Percentiles rank a stretch among this genome's conserved stretches.
Conservation (phyloP, 2,113 vertebrate genomes). For the Stomatorhinus ivindoensis region DNA sequence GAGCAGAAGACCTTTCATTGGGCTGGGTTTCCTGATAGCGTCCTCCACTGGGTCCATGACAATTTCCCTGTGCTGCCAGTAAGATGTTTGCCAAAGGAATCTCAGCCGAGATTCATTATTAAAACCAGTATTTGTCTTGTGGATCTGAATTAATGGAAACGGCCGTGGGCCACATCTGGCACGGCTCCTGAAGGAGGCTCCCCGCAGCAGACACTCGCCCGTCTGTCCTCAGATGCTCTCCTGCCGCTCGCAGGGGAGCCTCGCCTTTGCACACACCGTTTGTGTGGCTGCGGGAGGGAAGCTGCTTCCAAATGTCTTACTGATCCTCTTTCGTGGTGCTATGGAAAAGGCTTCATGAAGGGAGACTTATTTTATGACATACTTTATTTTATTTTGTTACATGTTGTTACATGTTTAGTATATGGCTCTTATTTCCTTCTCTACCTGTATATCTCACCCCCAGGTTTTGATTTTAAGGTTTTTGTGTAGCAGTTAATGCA, state of each 20-base stretch:
- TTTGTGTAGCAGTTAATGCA: neutral
- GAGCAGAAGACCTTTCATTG: neutral
- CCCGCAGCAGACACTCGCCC: neutral
- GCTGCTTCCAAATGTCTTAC: neutral
- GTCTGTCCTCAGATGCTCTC: neutral
- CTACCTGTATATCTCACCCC: neutral
- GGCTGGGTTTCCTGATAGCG: neutral
- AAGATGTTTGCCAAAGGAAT: neutral
- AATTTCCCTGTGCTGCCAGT: neutral
- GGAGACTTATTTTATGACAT: neutral
- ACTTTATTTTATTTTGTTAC: neutral
- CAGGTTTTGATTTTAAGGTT: neutral
- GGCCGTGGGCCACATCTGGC: neutral
- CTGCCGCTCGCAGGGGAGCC: neutral
- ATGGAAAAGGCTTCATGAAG: neutral
- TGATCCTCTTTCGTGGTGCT: neutral
- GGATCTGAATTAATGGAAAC: neutral
- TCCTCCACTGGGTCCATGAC: neutral
- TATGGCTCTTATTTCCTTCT: constrained; percentile 30
- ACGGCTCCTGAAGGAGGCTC: neutral
- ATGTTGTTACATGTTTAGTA: neutral
- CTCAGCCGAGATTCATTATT: neutral
- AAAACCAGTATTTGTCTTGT: neutral
- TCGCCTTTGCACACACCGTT: neutral
- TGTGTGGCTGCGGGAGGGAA: neutral